These are phyloP conservation scores for Pithys albifrons DNA, from an alignment of 2,113 vertebrate species.

Conservation along the genomic window DNA sequence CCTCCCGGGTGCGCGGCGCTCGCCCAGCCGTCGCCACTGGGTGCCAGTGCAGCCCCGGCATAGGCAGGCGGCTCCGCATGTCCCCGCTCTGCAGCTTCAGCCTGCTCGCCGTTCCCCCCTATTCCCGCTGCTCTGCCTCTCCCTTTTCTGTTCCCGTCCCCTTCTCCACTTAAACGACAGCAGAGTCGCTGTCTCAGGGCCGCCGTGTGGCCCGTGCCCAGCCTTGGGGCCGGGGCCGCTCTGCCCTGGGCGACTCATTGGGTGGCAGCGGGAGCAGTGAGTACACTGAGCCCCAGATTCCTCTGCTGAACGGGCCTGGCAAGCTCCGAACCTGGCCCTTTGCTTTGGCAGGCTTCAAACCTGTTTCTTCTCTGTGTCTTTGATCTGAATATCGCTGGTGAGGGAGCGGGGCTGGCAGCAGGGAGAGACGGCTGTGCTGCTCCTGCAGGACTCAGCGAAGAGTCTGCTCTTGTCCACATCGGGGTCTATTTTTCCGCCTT, in stretches of 20 bases:
- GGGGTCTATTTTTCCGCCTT: too few species aligned
- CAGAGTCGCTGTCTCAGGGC: not conserved
- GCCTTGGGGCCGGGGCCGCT: not conserved
- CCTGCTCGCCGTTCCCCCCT: not conserved
- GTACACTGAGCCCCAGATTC: not conserved
- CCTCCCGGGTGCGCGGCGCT: not conserved
- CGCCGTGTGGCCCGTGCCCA: not conserved
- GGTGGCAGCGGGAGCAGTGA: not conserved
- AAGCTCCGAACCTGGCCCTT: not conserved
- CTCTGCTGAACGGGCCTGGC: not conserved
- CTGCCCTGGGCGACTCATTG: not conserved
- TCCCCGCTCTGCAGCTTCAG: not conserved
- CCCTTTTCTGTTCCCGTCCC: not conserved
- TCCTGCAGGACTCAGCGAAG: not conserved
- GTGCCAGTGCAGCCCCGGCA: conserved; percentile 64
- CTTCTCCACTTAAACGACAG: not conserved
- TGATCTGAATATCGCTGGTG: not conserved
- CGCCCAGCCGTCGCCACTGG: conserved; percentile 40
- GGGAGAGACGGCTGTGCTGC: not conserved
- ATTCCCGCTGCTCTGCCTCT: not conserved
- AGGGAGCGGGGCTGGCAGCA: not conserved
- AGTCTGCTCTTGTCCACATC: fast-evolving
- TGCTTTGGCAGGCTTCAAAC: not conserved
- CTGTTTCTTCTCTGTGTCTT: not conserved
- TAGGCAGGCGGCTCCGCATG: not conserved